Conservation (phyloP, 1,140 invertebrate species). For the Caenorhabditis briggsae region DNA sequence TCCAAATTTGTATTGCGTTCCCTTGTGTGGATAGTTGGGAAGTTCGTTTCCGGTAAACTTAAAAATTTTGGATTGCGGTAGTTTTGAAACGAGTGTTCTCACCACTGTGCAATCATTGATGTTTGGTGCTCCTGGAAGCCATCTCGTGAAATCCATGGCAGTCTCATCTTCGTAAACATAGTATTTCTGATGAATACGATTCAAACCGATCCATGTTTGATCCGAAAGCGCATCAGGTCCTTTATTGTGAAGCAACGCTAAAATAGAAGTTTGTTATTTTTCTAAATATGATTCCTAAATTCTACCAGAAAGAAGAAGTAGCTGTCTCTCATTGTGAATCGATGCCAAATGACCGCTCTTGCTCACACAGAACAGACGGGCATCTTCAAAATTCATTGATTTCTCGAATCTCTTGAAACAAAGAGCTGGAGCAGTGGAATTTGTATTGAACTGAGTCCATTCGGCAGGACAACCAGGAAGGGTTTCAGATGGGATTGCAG, state of each 20-base stretch:
- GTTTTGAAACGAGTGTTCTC: not conserved
- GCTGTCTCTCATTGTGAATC: conserved; percentile 44
- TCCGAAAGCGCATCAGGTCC: conserved; percentile 40
- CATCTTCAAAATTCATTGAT: conserved; percentile 46
- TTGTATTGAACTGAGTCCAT: conserved; percentile 37
- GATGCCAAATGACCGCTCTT: conserved; percentile 50
- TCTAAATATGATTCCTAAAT: not conserved
- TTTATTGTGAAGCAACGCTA: conserved; percentile 44
- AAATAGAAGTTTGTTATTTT: not conserved
- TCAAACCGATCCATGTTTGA: conserved; percentile 51
- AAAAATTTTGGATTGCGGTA: not conserved
- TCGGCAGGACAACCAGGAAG: conserved; percentile 21
- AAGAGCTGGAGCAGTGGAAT: conserved; percentile 17
- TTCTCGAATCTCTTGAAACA: conserved; percentile 45
- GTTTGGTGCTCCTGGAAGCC: conserved; percentile 38
- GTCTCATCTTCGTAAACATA: conserved; percentile 49
- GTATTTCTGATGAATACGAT: conserved; percentile 52
- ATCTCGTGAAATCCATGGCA: conserved; percentile 37
- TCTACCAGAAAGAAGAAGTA: conserved; percentile 34
- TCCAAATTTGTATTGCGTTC: conserved; percentile 47
- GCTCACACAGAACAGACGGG: conserved; percentile 35
- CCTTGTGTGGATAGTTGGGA: conserved; percentile 46
- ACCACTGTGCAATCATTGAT: conserved; percentile 44
- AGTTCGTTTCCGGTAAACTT: conserved; percentile 36
- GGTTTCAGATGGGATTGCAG: not conserved